Percentiles rank a stretch among this genome's conserved stretches.
These are phyloP conservation scores for Ageneiosus marmoratus DNA, from an alignment of 2,113 vertebrate genomes.

Conservation along the genomic window DNA sequence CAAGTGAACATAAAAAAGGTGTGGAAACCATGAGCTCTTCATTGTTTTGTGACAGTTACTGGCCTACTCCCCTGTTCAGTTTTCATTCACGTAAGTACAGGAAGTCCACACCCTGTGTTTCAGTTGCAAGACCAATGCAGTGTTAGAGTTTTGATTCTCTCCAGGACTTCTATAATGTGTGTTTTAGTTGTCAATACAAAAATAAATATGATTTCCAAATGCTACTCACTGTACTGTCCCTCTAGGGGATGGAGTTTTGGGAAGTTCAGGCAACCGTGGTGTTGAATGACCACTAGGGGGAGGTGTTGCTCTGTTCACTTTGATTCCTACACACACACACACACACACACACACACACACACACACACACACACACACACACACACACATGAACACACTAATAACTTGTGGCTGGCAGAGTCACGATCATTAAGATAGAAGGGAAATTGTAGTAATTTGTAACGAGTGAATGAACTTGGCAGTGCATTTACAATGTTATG, in stretches of 20 bases:
- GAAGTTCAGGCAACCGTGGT: conserved; percentile 61
- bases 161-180: background rate
- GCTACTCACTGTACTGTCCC: conserved; percentile 68
- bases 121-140: background rate
- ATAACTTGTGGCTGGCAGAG: background rate
- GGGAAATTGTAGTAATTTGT: background rate
- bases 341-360: conserved; percentile 16
- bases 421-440: background rate
- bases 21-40: background rate
- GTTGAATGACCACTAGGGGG: conserved; percentile 44
- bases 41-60: background rate
- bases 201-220: background rate
- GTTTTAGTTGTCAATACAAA: background rate
- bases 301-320: background rate
- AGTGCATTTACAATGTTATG: background rate
- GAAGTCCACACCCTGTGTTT: background rate
- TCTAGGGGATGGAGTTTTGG: conserved; percentile 60
- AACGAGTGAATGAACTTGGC: background rate
- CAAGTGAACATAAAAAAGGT: background rate
- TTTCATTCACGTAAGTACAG: background rate
- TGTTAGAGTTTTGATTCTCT: background rate
- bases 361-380: background rate
- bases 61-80: background rate
- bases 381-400: background rate
- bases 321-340: conserved; percentile 61